Base-by-base conservation (phyloP, 2,113 vertebrate species). In the Clarias magur region DNA sequence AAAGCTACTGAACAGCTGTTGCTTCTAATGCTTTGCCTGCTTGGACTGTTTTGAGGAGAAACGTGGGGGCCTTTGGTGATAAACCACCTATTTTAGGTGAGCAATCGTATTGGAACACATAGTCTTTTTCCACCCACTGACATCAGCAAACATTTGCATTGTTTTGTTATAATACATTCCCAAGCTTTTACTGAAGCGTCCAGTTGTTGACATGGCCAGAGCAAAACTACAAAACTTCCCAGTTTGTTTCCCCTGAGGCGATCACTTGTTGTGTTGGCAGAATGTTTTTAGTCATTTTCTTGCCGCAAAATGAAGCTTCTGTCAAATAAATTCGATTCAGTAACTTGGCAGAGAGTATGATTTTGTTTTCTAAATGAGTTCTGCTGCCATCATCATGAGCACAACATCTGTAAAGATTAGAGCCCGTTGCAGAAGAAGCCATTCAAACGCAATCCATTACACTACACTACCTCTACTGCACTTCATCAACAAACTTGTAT, bases 1-100 rank as follows among this genome's bases (percentile, higher is more conserved):
- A 78, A 78, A 42, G 48, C n/a, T 72, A 59, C 23, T 38, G 30
- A 84, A 68, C 83, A 84, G 83, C 68, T 73, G 83, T 60, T 84
- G 68, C 67, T 25, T 54, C 16, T 1, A 30, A 68, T 84, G 27
- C 54, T 73, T 62, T 53, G 84, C 67, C n/a, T 88, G 84, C 34
- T 57, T 76, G 53, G 17, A 78, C 48, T 78, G 27, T 59, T 80
- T 88, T 0, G 12, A 19, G 16, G n/a, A 57, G 8, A 57, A 21
- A 1, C 17, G 16, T 59, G 57, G 62, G 8, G 4, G 12, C 3
- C 42, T 75, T 13, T 48, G 21, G 21, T 75, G 42, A 21, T 3
- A 75, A 21, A 75, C 3, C 10, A 48, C 42, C 21, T 12, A 48
- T 21, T 68, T 42, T 42, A 48, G 4, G 19, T 53, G 21, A 48